Evolutionary conservation across 2,113 vertebrate genomes (phyloP), one percentile per base, ranked within the genome.

Genomic region (Lethenteron reissneri): DNA sequence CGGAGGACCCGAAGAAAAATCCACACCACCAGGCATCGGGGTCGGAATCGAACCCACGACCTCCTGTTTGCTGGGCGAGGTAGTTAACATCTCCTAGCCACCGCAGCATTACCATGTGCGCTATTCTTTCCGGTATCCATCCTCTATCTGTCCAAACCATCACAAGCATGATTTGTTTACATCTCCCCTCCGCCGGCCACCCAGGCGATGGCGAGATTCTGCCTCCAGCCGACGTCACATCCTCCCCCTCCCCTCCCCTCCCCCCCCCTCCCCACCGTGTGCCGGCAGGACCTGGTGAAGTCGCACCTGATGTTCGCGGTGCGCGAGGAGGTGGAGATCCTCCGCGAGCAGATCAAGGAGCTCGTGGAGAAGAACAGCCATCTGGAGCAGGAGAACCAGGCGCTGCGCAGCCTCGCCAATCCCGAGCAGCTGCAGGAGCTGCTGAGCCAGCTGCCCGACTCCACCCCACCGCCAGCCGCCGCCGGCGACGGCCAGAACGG

Each of bases 281-380:
- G 25, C 9, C 58, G 19, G 12, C 73, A 86, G 85, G 84, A 87
- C 75, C 79, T 87, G 79, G 84, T 85, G 58, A 86, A 86, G 75
- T 83, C 79, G 75, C 85, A 87, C 77, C 76, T 87, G 78, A 83
- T 87, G 81, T 79, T 84, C 71, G 83, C 83, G 0, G 84, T 87
- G 57, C 81, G 83, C 59, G 84, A 87, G 72, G 85, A 86, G 76
- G 83, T 86, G 72, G 84, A 86, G 74, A 75, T 84, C 57, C 78
- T 87, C 41, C 80, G 77, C 72, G 84, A 84, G 19, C 83, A 84
- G 76, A 84, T 87, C 76, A 81, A 78, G 72, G 83, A 85, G 3
- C 80, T 86, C 58, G 77, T 82, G 0, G 83, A 86, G 57, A 80
- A 79, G 69, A 86, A 86, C 15, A 76, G 77, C 0, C 78, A 80